phyloP scores from a whole-genome alignment of 2,113 vertebrate species.

The Megalops atlanticus region DNA sequence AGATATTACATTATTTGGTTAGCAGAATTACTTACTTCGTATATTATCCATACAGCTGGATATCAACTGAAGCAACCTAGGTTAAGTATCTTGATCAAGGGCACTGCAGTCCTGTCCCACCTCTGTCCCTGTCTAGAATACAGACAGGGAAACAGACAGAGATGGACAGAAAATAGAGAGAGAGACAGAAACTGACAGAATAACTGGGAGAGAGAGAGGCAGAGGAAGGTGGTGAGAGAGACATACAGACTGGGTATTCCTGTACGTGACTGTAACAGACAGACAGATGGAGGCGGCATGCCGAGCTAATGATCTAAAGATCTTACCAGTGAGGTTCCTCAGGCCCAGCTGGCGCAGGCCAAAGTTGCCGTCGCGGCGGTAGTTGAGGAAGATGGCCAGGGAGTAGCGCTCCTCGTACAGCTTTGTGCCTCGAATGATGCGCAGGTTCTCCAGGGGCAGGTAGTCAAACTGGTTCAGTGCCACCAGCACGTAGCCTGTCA shows the following conservation, averaged over 20 bases:
- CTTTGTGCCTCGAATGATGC: slow-evolving; percentile 92
- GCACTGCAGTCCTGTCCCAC: too few species aligned
- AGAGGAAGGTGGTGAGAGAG: neutral
- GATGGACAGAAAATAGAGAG: neutral
- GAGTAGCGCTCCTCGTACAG: slow-evolving; percentile 91
- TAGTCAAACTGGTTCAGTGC: slow-evolving; percentile 97
- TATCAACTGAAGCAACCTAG: too few species aligned
- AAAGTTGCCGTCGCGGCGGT: slow-evolving; percentile 87
- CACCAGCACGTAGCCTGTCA: slow-evolving; percentile 94
- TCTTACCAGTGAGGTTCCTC: slow-evolving; percentile 90
- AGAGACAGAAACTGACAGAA: neutral
- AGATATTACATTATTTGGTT: too few species aligned
- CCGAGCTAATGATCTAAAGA: slow-evolving; percentile 5
- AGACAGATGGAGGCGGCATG: too few species aligned
- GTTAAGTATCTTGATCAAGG: too few species aligned
- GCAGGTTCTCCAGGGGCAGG: slow-evolving; percentile 92
- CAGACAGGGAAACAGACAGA: neutral
- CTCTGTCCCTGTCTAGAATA: too few species aligned
- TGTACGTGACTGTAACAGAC: neutral
- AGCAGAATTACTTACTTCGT: too few species aligned
- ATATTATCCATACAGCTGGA: too few species aligned
- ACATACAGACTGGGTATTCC: neutral
- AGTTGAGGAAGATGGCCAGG: slow-evolving; percentile 94
- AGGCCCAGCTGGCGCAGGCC: slow-evolving; percentile 91
- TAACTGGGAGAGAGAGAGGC: neutral